Conservation (phyloP, 1,140 invertebrate species). For the Drosophila punjabiensis region DNA sequence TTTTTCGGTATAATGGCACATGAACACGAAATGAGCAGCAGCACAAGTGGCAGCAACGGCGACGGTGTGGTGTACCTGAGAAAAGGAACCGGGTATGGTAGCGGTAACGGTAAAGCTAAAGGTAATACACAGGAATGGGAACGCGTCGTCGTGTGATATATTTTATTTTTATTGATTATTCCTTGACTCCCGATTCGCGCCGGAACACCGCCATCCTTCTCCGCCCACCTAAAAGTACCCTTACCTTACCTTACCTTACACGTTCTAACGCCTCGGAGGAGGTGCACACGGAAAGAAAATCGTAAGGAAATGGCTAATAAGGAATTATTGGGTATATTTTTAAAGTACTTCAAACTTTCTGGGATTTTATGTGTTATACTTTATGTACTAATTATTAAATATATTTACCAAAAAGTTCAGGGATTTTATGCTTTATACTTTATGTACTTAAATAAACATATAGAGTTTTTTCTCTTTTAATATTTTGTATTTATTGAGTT, state of each 20-base stretch:
- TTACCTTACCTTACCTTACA: not conserved
- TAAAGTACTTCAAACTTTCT: not conserved
- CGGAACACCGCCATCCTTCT: constrained; percentile 1
- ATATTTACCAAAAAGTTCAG: too few relatives aligned
- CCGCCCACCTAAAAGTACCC: not conserved
- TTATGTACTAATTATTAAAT: too few relatives aligned
- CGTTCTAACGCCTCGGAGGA: constrained; percentile 46
- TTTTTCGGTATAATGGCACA: constrained; percentile 82
- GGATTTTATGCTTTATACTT: too few relatives aligned
- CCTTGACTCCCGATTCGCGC: constrained; percentile 48
- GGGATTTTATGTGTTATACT: not conserved
- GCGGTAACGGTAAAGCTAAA: constrained; percentile 24
- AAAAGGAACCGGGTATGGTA: constrained; percentile 21
- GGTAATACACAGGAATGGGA: constrained; percentile 22
- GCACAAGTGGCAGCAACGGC: constrained; percentile 44
- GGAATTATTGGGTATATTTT: not conserved
- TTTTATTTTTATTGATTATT: constrained; percentile 84
- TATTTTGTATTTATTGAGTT: too few relatives aligned
- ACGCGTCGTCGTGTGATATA: constrained; percentile 72
- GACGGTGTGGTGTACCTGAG: constrained; percentile 23
- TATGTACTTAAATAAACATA: too few relatives aligned
- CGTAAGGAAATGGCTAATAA: not conserved
- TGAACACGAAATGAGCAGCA: constrained; percentile 80
- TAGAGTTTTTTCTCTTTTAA: too few relatives aligned
- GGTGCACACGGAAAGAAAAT: constrained; percentile 26